A percentile compares a stretch with the other conserved stretches of the same genome.
phyloP scores from a whole-genome alignment of 1,140 invertebrate genomes.

The Lepidurus arcticus region DNA sequence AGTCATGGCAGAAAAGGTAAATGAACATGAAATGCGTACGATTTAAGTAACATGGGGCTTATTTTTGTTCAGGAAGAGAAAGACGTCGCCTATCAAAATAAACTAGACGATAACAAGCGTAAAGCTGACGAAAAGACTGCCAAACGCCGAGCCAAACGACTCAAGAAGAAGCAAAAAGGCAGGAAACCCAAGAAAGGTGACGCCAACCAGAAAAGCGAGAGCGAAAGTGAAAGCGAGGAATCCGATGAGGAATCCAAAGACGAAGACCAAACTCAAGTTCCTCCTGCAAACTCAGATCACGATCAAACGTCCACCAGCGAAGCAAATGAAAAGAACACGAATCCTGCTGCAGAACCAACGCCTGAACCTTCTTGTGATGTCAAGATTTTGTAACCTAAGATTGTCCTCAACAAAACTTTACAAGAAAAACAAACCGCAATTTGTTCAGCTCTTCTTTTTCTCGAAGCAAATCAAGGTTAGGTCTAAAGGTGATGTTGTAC shows the following conservation, averaged over 20 bases:
- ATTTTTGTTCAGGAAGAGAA: slow-evolving; percentile 59
- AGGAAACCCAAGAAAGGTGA: slow-evolving; percentile 49
- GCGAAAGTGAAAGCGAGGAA: slow-evolving; percentile 26
- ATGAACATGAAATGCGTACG: neutral
- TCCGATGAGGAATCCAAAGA: slow-evolving; percentile 17
- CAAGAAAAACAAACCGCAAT: no score
- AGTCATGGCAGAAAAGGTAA: slow-evolving; percentile 75
- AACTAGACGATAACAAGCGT: slow-evolving; percentile 71
- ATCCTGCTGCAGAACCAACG: neutral
- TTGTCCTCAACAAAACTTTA: no score
- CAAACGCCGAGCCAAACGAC: slow-evolving; percentile 74
- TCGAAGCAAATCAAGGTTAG: neutral
- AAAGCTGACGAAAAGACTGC: slow-evolving; percentile 71
- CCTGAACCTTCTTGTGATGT: no score
- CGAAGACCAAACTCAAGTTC: neutral
- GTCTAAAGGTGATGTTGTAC: slow-evolving; percentile 21
- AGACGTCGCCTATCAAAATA: slow-evolving; percentile 73
- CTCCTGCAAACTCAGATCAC: neutral
- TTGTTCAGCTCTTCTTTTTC: neutral
- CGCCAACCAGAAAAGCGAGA: slow-evolving; percentile 27
- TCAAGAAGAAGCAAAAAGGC: slow-evolving; percentile 64
- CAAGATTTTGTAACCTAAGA: no score
- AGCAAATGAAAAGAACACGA: neutral
- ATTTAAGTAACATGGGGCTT: slow-evolving; percentile 25
- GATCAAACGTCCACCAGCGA: neutral